These are phyloP conservation scores for Tonatia bakeri DNA, from an alignment of 2,113 vertebrate species.

Conservation along the genomic window DNA sequence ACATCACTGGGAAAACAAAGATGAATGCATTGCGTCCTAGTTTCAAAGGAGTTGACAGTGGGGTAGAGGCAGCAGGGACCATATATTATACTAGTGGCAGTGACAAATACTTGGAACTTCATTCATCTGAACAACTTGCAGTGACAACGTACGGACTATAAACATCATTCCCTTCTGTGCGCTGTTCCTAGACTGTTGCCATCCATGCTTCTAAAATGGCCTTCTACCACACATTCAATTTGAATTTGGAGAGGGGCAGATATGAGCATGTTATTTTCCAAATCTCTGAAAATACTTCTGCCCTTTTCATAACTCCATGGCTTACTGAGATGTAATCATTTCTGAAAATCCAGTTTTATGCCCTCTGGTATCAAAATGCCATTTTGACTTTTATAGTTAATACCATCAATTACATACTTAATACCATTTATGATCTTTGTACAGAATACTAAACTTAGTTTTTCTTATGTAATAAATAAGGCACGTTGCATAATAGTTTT, in stretches of 20 bases:
- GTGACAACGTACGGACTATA: background rate
- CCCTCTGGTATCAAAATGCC: background rate
- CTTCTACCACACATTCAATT: background rate
- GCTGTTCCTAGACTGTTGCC: background rate
- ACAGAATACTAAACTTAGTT: background rate
- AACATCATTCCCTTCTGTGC: background rate
- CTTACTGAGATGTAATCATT: background rate
- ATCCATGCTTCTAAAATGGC: background rate
- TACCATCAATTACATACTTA: background rate
- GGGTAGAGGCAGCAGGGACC: background rate
- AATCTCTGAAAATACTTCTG: background rate
- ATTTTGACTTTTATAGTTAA: background rate
- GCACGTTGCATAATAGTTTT: background rate
- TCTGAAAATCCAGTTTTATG: background rate
- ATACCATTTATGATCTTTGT: background rate
- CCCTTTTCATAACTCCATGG: background rate
- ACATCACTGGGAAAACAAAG: background rate
- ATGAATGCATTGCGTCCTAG: rapidly evolving
- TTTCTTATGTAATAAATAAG: background rate
- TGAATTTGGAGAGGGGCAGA: background rate
- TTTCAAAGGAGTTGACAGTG: background rate
- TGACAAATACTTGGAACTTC: background rate
- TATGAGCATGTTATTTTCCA: background rate
- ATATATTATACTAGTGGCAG: background rate
- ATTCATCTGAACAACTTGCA: background rate